These are phyloP conservation scores for Scolanthus callimorphus DNA, from an alignment of 92 coral and sea anemone genomes.

Conservation along the genomic window DNA sequence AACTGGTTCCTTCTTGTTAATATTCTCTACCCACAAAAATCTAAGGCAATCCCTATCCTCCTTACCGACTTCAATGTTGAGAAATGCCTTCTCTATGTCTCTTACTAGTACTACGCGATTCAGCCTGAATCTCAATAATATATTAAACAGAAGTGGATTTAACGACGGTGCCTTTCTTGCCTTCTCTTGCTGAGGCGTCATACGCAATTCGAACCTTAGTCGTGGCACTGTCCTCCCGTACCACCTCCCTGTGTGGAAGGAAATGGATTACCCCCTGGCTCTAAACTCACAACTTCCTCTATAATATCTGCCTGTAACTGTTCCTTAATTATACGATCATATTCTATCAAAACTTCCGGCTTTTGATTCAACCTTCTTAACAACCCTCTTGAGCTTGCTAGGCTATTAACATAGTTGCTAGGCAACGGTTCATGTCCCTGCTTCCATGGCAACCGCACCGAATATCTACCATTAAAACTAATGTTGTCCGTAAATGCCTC, in stretches of 20 bases:
- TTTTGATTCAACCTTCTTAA: neutral
- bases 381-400: neutral
- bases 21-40: constrained; percentile 51
- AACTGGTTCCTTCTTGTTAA: neutral
- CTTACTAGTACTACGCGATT: neutral
- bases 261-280: constrained; percentile 4
- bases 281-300: constrained; percentile 7
- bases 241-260: constrained; percentile 27
- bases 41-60: constrained; percentile 38
- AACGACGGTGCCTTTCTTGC: neutral
- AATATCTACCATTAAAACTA: neutral
- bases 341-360: constrained; percentile 9
- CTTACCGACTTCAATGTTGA: constrained; percentile 23
- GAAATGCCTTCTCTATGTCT: constrained; percentile 3
- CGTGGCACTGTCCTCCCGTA: constrained; percentile 20
- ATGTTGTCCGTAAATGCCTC: neutral
- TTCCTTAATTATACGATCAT: constrained; percentile 8
- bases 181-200: constrained; percentile 28
- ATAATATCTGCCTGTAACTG: constrained; percentile 8
- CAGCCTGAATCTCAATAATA: no score
- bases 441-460: neutral
- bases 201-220: constrained; percentile 38
- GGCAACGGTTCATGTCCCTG: constrained; percentile 1
- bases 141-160: no score
- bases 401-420: neutral